Evolutionary conservation across 2,797 vertebrate species (phyloP), one percentile per base, ranked within the genome.

Genomic region (Sylvia borin): DNA sequence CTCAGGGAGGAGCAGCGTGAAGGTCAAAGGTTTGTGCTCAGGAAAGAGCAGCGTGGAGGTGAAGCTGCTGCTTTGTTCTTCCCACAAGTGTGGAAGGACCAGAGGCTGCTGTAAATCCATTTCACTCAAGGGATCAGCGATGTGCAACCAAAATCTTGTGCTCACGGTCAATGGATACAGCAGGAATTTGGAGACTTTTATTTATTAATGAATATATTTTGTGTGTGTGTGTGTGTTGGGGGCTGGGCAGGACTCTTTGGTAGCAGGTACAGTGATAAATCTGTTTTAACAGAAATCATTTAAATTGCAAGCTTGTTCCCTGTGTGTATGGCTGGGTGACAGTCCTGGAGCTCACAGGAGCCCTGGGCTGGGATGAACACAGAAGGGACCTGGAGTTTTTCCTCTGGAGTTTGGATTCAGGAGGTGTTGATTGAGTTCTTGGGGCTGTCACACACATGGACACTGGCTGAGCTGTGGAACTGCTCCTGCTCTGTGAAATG

Each of bases 281-380:
- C 42, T 76, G 2, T 36, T 86, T 17, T 9, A 54, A 19, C 25
- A 54, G 51, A 22, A 81, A 47, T 47, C 8, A 61, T 15, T 21
- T 40, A 2, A 21, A 13, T 40, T 71, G 45, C 6, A 11, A 16
- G 19, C 4, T 57, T 45, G 24, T 65, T 3, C 43, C 47, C 4
- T 4, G 19, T 4, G 57, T 38, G 27, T 2, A 0, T 0, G 8
- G 26, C 6, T 5, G 53, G 42, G 71, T 5, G 31, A 2, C 18
- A 24, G 57, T 0, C 25, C 42, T 22, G 61, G 61, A 7, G 67
- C 65, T 36, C 50, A 1, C 0, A 1, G n/a, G 53, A 32, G 38
- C 71, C 21, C 75, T 4, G 57, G 27, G 26, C 16, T 45, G 34
- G 85, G 58, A 1, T 19, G 76, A 4, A 0, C n/a, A 7, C 40